Conservation (phyloP, 2,797 vertebrate genomes). For the Melanotaenia boesemani region DNA sequence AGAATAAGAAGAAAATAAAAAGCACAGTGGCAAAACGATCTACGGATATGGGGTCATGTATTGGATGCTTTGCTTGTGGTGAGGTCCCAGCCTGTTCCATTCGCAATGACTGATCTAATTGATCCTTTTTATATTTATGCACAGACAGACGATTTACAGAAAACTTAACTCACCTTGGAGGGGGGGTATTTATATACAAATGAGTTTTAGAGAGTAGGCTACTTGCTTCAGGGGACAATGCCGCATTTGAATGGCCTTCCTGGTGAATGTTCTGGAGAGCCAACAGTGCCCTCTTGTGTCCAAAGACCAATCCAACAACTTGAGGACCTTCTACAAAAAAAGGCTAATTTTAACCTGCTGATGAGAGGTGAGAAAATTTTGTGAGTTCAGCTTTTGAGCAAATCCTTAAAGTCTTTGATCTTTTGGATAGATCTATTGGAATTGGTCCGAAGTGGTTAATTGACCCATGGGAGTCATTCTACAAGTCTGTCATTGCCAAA, state of each 20-base stretch:
- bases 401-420: slow-evolving; percentile 25
- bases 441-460: slow-evolving; percentile 32
- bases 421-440: slow-evolving; percentile 34
- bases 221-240: slow-evolving; percentile 61
- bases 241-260: slow-evolving; percentile 50
- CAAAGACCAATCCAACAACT: neutral
- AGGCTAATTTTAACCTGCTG: slow-evolving; percentile 32
- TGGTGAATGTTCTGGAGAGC: slow-evolving; percentile 23
- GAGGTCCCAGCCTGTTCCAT: slow-evolving; percentile 46
- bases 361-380: slow-evolving; percentile 41
- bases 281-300: slow-evolving; percentile 74
- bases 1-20: slow-evolving; percentile 46
- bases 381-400: slow-evolving; percentile 14
- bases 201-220: slow-evolving; percentile 58
- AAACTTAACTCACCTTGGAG: slow-evolving; percentile 66
- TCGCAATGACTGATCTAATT: slow-evolving; percentile 65
- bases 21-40: slow-evolving; percentile 4
- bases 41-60: slow-evolving; percentile 33
- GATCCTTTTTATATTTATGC: slow-evolving; percentile 51
- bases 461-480: slow-evolving; percentile 28
- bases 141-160: slow-evolving; percentile 62
- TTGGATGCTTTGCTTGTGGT: neutral
- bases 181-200: slow-evolving; percentile 69
- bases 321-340: neutral
- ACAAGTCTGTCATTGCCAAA: slow-evolving; percentile 15